phyloP scores from a whole-genome alignment of 2,113 vertebrate genomes.

The Dermatemys mawii region DNA sequence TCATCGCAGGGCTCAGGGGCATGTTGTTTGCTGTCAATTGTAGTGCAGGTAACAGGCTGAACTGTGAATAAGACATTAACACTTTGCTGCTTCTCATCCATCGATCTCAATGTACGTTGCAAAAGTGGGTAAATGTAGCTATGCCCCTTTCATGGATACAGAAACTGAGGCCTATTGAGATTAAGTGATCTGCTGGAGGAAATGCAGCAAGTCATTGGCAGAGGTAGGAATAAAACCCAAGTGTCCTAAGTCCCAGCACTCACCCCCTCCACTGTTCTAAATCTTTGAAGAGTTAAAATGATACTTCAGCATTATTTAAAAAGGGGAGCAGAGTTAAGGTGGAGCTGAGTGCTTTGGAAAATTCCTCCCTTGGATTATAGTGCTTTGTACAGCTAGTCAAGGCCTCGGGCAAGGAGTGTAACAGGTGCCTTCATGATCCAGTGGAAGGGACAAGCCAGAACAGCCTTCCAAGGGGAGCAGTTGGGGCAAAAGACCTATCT shows the following conservation, averaged over 20 bases:
- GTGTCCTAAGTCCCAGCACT: not conserved
- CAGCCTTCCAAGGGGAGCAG: too few species aligned
- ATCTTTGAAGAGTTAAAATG: not conserved
- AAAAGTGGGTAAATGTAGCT: not conserved
- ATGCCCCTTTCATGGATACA: not conserved
- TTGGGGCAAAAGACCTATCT: too few species aligned
- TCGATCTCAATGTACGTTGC: not conserved
- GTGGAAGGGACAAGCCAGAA: too few species aligned
- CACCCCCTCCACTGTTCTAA: not conserved
- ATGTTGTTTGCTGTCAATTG: too few species aligned
- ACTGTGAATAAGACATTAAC: not conserved
- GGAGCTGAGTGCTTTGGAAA: not conserved
- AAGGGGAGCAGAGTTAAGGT: not conserved
- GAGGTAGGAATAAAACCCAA: not conserved
- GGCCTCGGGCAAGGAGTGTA: not conserved
- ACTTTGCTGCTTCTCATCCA: not conserved
- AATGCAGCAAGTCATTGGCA: not conserved
- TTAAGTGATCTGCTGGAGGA: not conserved
- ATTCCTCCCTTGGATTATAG: not conserved
- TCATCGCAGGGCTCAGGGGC: rapidly evolving
- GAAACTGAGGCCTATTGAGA: not conserved
- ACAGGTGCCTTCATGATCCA: not conserved
- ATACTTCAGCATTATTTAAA: not conserved
- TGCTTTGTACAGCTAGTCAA: not conserved
- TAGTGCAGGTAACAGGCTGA: not conserved